Evolutionary conservation across 23 tunicate genomes (phyloP).

Genomic region (Clavelina lepadiformis): DNA sequence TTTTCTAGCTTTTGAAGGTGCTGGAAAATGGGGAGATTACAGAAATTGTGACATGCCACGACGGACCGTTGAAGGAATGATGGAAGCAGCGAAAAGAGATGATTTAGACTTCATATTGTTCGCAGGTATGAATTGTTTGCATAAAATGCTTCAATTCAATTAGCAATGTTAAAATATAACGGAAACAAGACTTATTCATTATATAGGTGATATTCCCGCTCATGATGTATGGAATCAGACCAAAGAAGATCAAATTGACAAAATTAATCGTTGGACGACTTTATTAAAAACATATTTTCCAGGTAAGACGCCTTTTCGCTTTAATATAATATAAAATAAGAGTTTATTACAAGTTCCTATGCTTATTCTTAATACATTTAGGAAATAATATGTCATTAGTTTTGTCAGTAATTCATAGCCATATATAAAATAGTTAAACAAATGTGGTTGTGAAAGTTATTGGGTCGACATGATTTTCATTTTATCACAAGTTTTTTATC

Average conservation of each 20-base stretch:
- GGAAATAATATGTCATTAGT: no score
- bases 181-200: not conserved
- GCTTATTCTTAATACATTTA: no score
- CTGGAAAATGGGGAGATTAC: conserved; percentile 80
- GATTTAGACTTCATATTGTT: conserved; percentile 68
- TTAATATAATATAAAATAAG: no score
- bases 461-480: no score
- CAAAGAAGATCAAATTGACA: conserved; percentile 67
- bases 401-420: no score
- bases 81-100: conserved; percentile 26
- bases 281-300: conserved; percentile 56
- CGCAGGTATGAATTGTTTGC: no score
- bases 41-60: conserved; percentile 85
- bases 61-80: conserved; percentile 84
- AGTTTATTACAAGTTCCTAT: no score
- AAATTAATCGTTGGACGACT: conserved; percentile 53
- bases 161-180: no score
- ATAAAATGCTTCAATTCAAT: no score
- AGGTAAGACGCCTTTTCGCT: conserved; percentile 17
- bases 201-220: conserved; percentile 86
- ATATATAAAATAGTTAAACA: no score
- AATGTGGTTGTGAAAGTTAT: no score
- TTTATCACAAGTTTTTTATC: no score
- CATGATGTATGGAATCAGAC: conserved; percentile 94
- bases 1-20: conserved; percentile 29